Base-by-base conservation (phyloP, 1,140 invertebrate species). In the Cecropterus lyciades region DNA sequence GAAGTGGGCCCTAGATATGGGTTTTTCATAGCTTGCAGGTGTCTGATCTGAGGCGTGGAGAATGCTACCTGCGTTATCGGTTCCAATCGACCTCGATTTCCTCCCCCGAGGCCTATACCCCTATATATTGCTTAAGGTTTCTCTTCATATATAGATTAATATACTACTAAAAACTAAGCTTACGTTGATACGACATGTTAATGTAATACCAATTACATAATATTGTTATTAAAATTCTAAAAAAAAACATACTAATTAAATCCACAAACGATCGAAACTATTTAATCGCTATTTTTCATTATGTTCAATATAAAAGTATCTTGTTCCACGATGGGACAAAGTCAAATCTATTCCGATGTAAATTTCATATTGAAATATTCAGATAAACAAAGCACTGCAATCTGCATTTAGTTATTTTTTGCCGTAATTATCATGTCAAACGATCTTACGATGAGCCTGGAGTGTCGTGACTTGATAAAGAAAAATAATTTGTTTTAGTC, bases 401-500 rank as follows among this genome's bases (percentile, higher is more conserved):
- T 27, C 16, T 59, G 30, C 60, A 65, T 53, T 10, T 53, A 24
- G 20, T 24, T 37, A 11, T 63, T 27, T 46, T 51, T 60, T n/a
- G 20, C 14, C 27, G 20, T 73, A 60, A 73, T 73, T 70, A 70
- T 65, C 56, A 70, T 64, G 63, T 73, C 65, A 72, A 73, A 73
- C 62, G 40, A 49, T 64, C 40, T 52, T 46, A 51, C 55, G 57
- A 69, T 53, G 56, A 53, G 45, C 67, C 46, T 60, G 16, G 37
- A 14, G 15, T 40, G 15, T 4, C 33, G 33, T 15, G 46, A 46
- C 57, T 63, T 51, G 52, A 46, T 69, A 67, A 70, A 70, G 69
- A 69, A 68, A 74, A 77, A 69, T 74, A 82, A 85, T 76, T 72
- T 76, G 60, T 73, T 76, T 77, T 72, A 71, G 75, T 82, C 60